Evolutionary conservation across 2,888 invertebrate species (phyloP).

Genomic region (Hypomecis atomaria): DNA sequence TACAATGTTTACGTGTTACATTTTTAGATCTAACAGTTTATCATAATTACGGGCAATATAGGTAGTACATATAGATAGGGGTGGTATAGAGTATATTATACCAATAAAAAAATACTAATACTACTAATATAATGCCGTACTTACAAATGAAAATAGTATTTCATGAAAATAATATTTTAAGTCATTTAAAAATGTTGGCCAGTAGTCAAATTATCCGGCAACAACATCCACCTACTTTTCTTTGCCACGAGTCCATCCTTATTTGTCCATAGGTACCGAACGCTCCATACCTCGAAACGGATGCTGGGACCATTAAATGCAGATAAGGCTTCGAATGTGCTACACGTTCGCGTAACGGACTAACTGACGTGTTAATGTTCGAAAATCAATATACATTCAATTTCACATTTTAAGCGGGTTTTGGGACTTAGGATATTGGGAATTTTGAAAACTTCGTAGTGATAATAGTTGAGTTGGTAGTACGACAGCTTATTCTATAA

Average conservation of each 20-base stretch:
- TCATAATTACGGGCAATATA: too few relatives aligned
- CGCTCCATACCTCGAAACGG: constrained; percentile 62
- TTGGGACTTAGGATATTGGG: not conserved
- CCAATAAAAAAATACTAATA: too few relatives aligned
- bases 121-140: too few relatives aligned
- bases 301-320: constrained; percentile 63
- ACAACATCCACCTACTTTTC: not conserved
- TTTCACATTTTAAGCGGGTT: not conserved
- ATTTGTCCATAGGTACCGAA: constrained; percentile 37
- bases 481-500: not conserved
- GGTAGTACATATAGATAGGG: too few relatives aligned
- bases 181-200: not conserved
- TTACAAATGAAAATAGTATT: too few relatives aligned
- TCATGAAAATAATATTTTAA: too few relatives aligned
- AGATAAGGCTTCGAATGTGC: constrained; percentile 60
- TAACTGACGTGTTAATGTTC: constrained; percentile 50
- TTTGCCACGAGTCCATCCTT: constrained; percentile 9
- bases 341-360: constrained; percentile 36
- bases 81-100: too few relatives aligned
- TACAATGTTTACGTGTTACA: too few relatives aligned
- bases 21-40: too few relatives aligned
- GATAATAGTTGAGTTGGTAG: not conserved
- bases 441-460: too few relatives aligned
- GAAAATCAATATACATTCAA: constrained; percentile 40
- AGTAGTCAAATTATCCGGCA: constrained; percentile 4